Conservation (phyloP, 2,888 invertebrate species). For the Chalcosyrphus nemorum region DNA sequence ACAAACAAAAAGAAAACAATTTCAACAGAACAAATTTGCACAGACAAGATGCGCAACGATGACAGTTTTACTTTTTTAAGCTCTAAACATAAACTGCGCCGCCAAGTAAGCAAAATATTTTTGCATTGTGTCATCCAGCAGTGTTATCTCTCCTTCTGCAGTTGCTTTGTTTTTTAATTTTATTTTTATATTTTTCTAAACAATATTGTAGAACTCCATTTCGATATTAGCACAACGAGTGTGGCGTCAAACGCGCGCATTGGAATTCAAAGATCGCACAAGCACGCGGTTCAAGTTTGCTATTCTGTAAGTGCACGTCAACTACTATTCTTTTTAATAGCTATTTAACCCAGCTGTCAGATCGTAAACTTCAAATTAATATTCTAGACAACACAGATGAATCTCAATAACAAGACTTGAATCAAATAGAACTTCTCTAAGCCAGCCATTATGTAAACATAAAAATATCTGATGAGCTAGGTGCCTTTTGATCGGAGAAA, state of each 20-base stretch:
- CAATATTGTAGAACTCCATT: slow-evolving; percentile 7
- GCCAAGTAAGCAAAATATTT: slow-evolving; percentile 12
- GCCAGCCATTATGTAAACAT: slow-evolving; percentile 7
- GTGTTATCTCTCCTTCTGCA: slow-evolving; percentile 7
- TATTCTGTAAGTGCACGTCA: slow-evolving; percentile 27
- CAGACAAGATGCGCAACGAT: slow-evolving; percentile 16
- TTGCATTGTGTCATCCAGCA: slow-evolving; percentile 22
- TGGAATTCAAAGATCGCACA: slow-evolving; percentile 26
- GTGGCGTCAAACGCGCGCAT: not conserved
- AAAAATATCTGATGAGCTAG: slow-evolving; percentile 4
- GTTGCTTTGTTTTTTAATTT: not conserved
- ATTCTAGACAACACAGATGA: slow-evolving; percentile 27
- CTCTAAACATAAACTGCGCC: slow-evolving; percentile 35
- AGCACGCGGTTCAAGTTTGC: slow-evolving; percentile 35
- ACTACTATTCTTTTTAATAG: slow-evolving; percentile 29
- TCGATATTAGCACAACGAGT: slow-evolving; percentile 4
- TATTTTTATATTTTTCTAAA: not conserved
- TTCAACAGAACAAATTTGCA: slow-evolving; percentile 18
- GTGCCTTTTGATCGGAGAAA: not conserved
- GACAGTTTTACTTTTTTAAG: slow-evolving; percentile 3
- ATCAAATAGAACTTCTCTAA: slow-evolving; percentile 13
- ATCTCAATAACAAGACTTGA: slow-evolving; percentile 1
- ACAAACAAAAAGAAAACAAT: not conserved
- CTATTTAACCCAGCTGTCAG: slow-evolving; percentile 33
- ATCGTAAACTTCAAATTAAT: slow-evolving; percentile 44